Evolutionary conservation across 2,888 invertebrate species (phyloP).

Genomic region (Bibio marci): DNA sequence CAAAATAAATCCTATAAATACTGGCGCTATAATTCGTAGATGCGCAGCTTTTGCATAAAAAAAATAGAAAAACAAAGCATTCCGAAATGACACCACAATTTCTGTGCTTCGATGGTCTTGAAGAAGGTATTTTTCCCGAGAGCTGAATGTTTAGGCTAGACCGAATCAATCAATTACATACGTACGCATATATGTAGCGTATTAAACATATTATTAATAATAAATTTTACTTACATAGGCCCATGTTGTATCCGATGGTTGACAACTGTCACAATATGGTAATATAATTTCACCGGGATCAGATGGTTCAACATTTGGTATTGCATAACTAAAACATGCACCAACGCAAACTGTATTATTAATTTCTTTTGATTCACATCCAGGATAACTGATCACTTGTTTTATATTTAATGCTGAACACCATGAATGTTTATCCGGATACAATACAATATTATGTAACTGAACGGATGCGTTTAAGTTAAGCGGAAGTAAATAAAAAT

Average conservation of each 20-base stretch:
- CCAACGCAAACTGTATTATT: constrained; percentile 56
- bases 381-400: constrained; percentile 47
- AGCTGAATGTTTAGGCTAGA: too few species aligned
- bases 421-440: constrained; percentile 53
- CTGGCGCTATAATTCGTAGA: too few species aligned
- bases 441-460: constrained; percentile 45
- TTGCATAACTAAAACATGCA: constrained; percentile 52
- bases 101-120: too few species aligned
- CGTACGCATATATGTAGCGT: too few species aligned
- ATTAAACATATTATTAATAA: too few species aligned
- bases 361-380: constrained; percentile 43
- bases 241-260: constrained; percentile 44
- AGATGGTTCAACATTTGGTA: constrained; percentile 46
- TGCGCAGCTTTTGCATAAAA: too few species aligned
- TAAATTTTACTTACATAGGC: constrained; percentile 34
- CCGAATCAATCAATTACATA: too few species aligned
- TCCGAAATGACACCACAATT: too few species aligned
- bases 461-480: constrained; percentile 6
- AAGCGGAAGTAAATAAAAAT: too few species aligned
- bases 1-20: too few species aligned
- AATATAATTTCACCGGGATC: constrained; percentile 44
- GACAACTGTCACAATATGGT: constrained; percentile 54
- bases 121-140: too few species aligned
- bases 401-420: constrained; percentile 50
- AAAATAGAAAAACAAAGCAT: too few species aligned